phyloP scores from a whole-genome alignment of 2,113 vertebrate genomes.

The Myrmecobius fasciatus region DNA sequence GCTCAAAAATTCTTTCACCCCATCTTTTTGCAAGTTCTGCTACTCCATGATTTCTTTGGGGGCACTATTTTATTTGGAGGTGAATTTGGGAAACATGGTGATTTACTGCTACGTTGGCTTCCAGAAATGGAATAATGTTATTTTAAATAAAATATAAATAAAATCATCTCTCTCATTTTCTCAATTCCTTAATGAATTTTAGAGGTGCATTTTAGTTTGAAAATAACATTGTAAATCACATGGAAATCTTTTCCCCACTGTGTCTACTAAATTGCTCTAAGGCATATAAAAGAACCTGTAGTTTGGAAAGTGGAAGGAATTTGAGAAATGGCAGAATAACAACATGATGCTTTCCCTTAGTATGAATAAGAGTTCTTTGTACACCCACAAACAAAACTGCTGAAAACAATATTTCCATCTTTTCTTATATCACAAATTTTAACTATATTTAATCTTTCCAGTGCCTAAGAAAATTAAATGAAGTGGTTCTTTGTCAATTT shows the following conservation, averaged over 20 bases:
- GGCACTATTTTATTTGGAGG: no score
- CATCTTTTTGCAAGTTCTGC: no score
- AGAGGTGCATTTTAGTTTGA: constrained; percentile 32
- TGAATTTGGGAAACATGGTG: no score
- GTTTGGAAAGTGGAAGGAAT: constrained; percentile 3
- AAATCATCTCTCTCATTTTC: constrained; percentile 45
- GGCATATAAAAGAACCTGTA: not conserved
- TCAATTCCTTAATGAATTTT: constrained; percentile 30
- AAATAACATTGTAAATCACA: not conserved
- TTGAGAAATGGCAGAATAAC: constrained; percentile 39
- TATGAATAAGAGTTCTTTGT: not conserved
- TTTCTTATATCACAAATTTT: not conserved
- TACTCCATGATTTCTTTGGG: no score
- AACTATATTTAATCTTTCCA: not conserved
- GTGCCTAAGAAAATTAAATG: not conserved
- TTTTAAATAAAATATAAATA: not conserved
- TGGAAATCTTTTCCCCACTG: not conserved
- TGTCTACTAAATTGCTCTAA: constrained; percentile 7
- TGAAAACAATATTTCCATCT: not conserved
- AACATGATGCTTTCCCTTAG: not conserved
- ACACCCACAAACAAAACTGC: not conserved
- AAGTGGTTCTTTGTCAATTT: not conserved
- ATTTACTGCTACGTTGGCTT: no score
- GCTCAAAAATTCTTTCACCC: no score
- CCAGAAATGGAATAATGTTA: not conserved